These are phyloP conservation scores for Phyllotis vaccarum DNA, from an alignment of 2,797 vertebrate species.

Conservation along the genomic window DNA sequence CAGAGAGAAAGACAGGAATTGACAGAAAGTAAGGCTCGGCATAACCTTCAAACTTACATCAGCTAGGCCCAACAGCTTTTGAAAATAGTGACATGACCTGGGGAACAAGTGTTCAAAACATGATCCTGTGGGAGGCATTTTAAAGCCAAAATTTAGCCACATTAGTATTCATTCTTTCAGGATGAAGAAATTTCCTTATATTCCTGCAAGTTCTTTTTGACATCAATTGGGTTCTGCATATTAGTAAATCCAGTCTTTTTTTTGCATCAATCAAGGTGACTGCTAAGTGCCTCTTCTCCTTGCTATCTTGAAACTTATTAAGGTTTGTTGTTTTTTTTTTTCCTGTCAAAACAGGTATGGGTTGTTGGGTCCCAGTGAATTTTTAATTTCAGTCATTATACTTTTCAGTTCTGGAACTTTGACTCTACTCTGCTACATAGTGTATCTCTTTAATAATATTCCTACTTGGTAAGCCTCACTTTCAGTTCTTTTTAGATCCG, in stretches of 20 bases:
- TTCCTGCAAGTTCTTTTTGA: neutral
- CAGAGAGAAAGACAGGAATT: neutral
- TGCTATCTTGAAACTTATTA: slow-evolving; percentile 16
- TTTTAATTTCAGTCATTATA: slow-evolving; percentile 25
- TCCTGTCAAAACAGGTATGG: neutral
- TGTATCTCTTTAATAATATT: neutral
- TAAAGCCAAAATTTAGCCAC: neutral
- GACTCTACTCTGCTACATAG: neutral
- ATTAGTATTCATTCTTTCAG: neutral
- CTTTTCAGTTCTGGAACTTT: slow-evolving; percentile 11
- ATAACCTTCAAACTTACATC: neutral
- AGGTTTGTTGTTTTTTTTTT: neutral
- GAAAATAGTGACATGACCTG: neutral
- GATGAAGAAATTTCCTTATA: neutral
- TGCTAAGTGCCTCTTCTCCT: neutral
- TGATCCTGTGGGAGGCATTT: neutral
- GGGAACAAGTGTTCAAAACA: neutral
- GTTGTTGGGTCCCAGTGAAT: neutral
- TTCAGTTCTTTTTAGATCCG: neutral
- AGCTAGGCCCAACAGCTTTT: neutral
- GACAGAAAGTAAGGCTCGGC: neutral
- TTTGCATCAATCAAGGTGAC: neutral
- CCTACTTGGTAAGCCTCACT: neutral
- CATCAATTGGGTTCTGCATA: neutral
- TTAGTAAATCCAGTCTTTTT: neutral